Evolutionary conservation across 2,888 invertebrate genomes (phyloP).

Genomic region (Adineta ricciae): DNA sequence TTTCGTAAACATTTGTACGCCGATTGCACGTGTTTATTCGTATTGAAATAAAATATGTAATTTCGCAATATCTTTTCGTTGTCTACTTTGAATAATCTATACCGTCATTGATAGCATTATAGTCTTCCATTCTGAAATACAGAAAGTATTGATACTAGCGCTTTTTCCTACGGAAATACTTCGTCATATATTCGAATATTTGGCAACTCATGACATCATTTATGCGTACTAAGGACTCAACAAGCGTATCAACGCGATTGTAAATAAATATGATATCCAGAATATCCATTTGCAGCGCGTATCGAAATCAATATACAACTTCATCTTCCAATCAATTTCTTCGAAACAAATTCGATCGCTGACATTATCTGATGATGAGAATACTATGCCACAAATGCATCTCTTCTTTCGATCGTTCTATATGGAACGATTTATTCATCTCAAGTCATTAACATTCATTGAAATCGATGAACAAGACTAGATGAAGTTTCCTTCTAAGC

Average conservation of each 20-base stretch:
- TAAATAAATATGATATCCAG: neutral
- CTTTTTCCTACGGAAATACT: neutral
- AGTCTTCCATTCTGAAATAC: too few species aligned
- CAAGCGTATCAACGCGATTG: neutral
- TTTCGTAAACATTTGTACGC: too few species aligned
- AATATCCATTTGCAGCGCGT: neutral
- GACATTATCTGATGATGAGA: neutral
- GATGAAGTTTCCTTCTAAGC: neutral
- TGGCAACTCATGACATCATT: neutral
- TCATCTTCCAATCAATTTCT: neutral
- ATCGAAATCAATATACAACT: neutral
- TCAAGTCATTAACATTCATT: neutral
- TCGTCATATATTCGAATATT: neutral
- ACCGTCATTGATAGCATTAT: too few species aligned
- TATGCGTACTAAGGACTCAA: neutral
- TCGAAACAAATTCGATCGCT: neutral
- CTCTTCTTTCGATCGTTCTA: neutral
- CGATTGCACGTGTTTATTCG: too few species aligned
- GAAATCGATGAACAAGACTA: neutral
- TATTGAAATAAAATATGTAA: too few species aligned
- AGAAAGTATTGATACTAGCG: neutral
- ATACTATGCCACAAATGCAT: neutral
- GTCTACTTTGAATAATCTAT: too few species aligned
- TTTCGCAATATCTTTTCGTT: too few species aligned
- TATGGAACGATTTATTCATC: neutral